These are phyloP conservation scores for Protobothrops flavoviridis DNA, from an alignment of 2,113 vertebrate species.

Conservation along the genomic window DNA sequence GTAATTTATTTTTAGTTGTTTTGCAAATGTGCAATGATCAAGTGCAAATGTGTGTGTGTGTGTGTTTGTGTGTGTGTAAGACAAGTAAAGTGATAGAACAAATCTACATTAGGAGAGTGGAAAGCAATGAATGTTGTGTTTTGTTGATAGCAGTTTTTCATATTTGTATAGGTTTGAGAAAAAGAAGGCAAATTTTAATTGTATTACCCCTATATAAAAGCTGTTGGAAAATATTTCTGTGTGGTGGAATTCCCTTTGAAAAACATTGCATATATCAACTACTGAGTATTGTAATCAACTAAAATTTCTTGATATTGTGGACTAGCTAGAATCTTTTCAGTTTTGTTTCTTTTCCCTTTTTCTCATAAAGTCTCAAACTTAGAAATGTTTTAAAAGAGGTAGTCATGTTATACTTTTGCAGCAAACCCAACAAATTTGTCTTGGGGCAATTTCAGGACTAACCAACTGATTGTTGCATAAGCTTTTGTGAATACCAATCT, in stretches of 20 bases:
- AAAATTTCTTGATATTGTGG: background rate
- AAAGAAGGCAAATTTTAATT: background rate
- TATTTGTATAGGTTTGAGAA: background rate
- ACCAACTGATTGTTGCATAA: background rate
- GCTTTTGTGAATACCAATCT: background rate
- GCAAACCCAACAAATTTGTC: background rate
- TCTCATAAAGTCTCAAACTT: background rate
- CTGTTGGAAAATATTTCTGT: background rate
- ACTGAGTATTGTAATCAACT: background rate
- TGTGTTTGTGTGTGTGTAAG: background rate
- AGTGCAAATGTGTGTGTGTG: background rate
- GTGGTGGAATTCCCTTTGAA: background rate
- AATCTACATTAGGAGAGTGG: background rate
- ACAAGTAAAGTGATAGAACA: background rate
- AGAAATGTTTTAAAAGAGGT: background rate
- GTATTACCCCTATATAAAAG: background rate
- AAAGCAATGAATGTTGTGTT: background rate
- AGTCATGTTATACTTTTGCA: background rate
- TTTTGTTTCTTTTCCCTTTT: background rate
- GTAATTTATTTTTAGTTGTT: background rate
- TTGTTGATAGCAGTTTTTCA: background rate
- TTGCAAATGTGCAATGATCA: background rate
- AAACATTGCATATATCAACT: no score
- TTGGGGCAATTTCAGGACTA: background rate
- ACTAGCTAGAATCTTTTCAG: background rate